Base-by-base conservation (phyloP, 2,797 vertebrate genomes). In the Eleutherodactylus coqui region DNA sequence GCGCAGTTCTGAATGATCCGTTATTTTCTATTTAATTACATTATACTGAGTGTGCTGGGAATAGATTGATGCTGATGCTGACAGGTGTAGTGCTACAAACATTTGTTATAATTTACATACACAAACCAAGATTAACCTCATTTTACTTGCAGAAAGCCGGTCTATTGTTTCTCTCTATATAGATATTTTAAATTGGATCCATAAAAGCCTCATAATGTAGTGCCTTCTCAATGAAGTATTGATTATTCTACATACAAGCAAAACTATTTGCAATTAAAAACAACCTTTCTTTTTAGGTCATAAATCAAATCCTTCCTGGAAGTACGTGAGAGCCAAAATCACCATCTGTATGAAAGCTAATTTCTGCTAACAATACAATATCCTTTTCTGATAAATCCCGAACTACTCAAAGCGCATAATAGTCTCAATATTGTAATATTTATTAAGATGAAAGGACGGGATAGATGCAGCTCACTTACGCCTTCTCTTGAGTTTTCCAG, bases 201-300 rank as follows among this genome's bases (percentile, higher is more conserved):
- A 43, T 75, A 67, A 85, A 80, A 62, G 67, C 84, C 64, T 75
- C 43, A 80, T 80, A 85, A 79, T 85, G 85, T 86, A 75, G 69
- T 82, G 67, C 85, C 41, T 76, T 82, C 79, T 81, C 85, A 86
- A 86, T 75, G 70, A 86, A 86, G 73, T 86, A 86, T 86, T 82
- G 85, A 86, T 81, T 67, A 82, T 67, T 86, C 85, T 86, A 75
- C 67, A 76, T 51, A 75, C 79, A 86, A 70, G 43, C 70, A 51
- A 75, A 86, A 81, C 85, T 86, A 86, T 82, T 86, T 76, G 70
- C 79, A 86, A 86, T 86, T 82, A 81, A 86, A 85, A 78, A 38
- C 84, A 85, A 85, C 62, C 51, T 49, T 47, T 85, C 32, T 53
- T 75, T 85, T 72, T 51, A 53, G 69, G 70, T 64, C 41, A 49